Base-by-base conservation (phyloP, 2,113 vertebrate species). In the Apaloderma vittatum region DNA sequence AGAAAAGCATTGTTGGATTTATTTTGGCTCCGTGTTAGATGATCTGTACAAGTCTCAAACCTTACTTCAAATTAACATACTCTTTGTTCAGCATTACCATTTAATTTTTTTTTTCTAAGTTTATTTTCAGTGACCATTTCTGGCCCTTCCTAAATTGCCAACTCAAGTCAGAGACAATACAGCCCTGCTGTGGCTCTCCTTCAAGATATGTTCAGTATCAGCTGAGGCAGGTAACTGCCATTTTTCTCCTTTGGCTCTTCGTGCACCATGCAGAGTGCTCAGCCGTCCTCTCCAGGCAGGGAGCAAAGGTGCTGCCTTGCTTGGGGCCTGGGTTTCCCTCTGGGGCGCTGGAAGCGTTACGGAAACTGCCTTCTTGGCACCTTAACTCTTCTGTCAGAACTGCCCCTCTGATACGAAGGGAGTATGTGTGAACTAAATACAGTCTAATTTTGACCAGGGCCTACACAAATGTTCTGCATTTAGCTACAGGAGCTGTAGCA, bases 181-280 rank as follows among this genome's bases (percentile, higher is more conserved):
- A 54, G 76, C 30, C 26, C 2, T 74, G 46, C 52, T 12, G 9
- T 57, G 77, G 40, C 49, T 12, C 4, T 68, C 57, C 55, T 54
- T 90, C 55, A 66, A 84, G 67, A 29, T 11, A 2, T 23, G 8
- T 16, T 55, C 40, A 34, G 30, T 40, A 61, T 76, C 62, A 52
- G 62, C 19, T 51, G 58, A 55, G 23, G 51, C 3, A 61, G 81
- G 57, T 32, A 71, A n/a, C 48, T 20, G 65, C 13, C 8, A 1
- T 5, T 34, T 45, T 62, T 89, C 43, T 87, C 24, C 74, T 75
- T 34, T 51, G 43, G n/a, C 22, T 34, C 52, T 36, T 63, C 4
- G 3, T 14, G 21, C 15, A 3, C n/a, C 4, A 7, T 0, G 9
- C 2, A 0, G 21, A 17, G 55, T 62, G 52, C 65, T 73, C 8